Evolutionary conservation across 2,113 vertebrate genomes (phyloP), one percentile per base, ranked within the genome.

Genomic region (Parus major): DNA sequence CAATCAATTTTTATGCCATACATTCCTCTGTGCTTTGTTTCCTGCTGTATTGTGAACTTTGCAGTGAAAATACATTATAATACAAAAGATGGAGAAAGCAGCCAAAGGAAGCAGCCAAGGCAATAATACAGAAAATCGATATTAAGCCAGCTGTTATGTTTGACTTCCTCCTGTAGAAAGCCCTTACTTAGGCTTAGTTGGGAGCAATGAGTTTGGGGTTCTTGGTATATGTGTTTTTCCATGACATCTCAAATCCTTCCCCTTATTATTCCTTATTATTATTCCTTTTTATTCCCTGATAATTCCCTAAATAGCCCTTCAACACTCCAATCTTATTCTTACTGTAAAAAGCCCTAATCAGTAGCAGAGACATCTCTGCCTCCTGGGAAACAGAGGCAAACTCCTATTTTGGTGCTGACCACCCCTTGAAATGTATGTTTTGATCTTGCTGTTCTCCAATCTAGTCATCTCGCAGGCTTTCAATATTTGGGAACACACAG

Each of bases 151-250:
- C 12, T 89, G 35, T n/a, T 83, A 68, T 65, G 12, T 44, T 77
- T 92, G 42, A 82, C 18, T 78, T 82, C 19, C 25, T 42, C 15
- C 15, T 11, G 15, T 64, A 66, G 77, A 84, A 91, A 89, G 24
- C 29, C 56, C 60, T n/a, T 42, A 25, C 73, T 68, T 83, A 78
- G 55, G 21, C 8, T 72, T 79, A 68, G 9, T 0, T 69, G n/a
- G n/a, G 23, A 69, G 36, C 0, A 7, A 15, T 33, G 61, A 35
- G 1, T 59, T 84, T 66, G 44, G 16, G 1, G 0, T 23, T 70
- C 31, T 47, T 3, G 2, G 11, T 52, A 47, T 22, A 3, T 11
- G 13, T 55, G 29, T 11, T 27, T 70, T 81, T 84, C 55, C 0
- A 0, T 36, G 76, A 53, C 1, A 2, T 44, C 29, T 15, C 65